Evolutionary conservation across 2,888 invertebrate genomes (phyloP), one percentile per base, ranked within the genome.

Genomic region (Dicycla oo): DNA sequence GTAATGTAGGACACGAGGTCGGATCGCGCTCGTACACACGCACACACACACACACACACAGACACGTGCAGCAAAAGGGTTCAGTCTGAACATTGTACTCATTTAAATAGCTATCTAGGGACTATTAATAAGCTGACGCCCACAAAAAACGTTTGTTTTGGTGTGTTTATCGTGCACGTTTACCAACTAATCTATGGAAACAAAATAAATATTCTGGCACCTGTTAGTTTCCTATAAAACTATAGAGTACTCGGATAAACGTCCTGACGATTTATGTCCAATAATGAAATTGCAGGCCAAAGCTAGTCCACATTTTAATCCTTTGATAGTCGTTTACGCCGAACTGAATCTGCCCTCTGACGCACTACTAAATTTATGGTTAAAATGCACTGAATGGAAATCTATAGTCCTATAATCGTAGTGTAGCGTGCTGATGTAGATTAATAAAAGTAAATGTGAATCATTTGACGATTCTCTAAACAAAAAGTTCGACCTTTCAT

Each of bases 1-100:
- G 72, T 66, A 61, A 85, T 81, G 83, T 85, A 75, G 84, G 84
- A 78, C 81, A 76, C 75, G 71, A 65, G 85, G 86, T 71, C 84
- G 69, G 54, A 66, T 72, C 69, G 23, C 47, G 69, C 76, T 53
- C 54, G 26, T 51, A 62, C 62, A 61, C 73, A 73, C 73, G 73
- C 68, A 58, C 70, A 30, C 67, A 68, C 15, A 30, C 30, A 3
- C 70, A n/a, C 69, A 65, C 15, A 30, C 30, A 3, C 70, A n/a
- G 67, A 65, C 15, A 2, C 20, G 26, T 34, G 58, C 70, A 70
- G 65, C 34, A 58, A 70, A 84, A 84, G 76, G 80, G 81, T 82
- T 85, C 68, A 81, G 62, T 73, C 69, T 74, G 69, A 69, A 69
- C 78, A 70, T 78, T 80, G 66, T 70, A 68, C 75, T 74, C 74